Evolutionary conservation across 2,113 vertebrate genomes (phyloP).

Genomic region (Rana temporaria): DNA sequence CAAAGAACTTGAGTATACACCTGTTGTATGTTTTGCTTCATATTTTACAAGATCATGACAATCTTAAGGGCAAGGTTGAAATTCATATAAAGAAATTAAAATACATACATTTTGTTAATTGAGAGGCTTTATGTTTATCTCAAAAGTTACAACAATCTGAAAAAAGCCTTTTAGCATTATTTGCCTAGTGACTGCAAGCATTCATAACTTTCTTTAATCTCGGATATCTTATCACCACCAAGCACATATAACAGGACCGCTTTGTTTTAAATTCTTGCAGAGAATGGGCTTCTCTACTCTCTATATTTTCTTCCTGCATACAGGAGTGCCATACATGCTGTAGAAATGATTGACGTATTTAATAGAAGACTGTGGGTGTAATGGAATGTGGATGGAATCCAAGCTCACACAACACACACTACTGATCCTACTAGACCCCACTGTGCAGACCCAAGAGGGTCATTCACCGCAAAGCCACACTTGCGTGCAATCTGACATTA

Average conservation of each 20-base stretch:
- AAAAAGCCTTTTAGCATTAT: conserved; percentile 6
- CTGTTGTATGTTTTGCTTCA: neutral
- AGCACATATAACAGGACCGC: conserved; percentile 30
- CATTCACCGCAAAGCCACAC: conserved; percentile 35
- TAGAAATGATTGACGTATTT: conserved; percentile 68
- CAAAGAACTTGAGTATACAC: neutral
- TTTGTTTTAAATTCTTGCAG: conserved; percentile 45
- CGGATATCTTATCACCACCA: conserved; percentile 39
- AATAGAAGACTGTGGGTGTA: conserved; percentile 68
- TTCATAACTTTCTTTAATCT: conserved; percentile 54
- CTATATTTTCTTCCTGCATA: conserved; percentile 59
- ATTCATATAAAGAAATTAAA: neutral
- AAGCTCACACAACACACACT: conserved; percentile 61
- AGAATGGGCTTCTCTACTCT: conserved; percentile 49
- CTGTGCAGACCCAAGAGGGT: conserved; percentile 29
- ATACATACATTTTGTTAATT: conserved; percentile 14
- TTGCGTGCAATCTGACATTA: conserved; percentile 56
- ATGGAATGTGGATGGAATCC: conserved; percentile 70
- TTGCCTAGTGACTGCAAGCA: conserved; percentile 36
- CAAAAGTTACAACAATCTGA: conserved; percentile 13
- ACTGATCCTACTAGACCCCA: conserved; percentile 41
- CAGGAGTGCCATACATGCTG: conserved; percentile 57
- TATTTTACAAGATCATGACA: neutral
- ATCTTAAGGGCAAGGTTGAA: neutral
- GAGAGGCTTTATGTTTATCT: conserved; percentile 3